A percentile compares a stretch with the other conserved stretches of the same genome.
These are phyloP conservation scores for Leptopilina clavipes DNA, from an alignment of 1,140 invertebrate species.

Conservation along the genomic window DNA sequence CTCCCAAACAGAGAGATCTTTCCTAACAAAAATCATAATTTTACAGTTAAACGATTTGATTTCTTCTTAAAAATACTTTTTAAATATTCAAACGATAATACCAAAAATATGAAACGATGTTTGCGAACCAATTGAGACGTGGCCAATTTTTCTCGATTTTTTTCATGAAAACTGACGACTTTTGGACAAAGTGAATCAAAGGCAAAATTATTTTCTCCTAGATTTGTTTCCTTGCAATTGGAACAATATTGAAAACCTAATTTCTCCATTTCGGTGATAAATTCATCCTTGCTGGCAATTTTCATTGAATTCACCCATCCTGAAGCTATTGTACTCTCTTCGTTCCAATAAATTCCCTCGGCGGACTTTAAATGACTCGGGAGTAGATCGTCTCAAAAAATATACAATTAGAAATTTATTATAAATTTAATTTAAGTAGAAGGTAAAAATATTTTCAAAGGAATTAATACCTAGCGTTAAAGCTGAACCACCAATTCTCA, in stretches of 20 bases:
- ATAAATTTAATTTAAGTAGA: too few relatives aligned
- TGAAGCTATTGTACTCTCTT: conserved; percentile 78
- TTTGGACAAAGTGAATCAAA: conserved; percentile 82
- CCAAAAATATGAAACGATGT: conserved; percentile 78
- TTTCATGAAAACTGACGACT: conserved; percentile 81
- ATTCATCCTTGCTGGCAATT: conserved; percentile 56
- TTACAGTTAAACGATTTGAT: too few relatives aligned
- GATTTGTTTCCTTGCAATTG: conserved; percentile 43
- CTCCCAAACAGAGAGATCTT: conserved; percentile 84
- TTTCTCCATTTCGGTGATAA: conserved; percentile 65
- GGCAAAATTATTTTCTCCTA: conserved; percentile 60
- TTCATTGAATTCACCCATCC: conserved; percentile 86
- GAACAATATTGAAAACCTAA: conserved; percentile 56
- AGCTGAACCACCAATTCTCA: conserved; percentile 82
- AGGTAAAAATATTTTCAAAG: too few relatives aligned
- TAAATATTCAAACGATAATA: conserved; percentile 53
- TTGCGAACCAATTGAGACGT: conserved; percentile 78
- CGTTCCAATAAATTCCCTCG: conserved; percentile 77
- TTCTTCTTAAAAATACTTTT: neutral
- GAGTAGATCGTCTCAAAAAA: conserved; percentile 76
- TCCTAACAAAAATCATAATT: conserved; percentile 76
- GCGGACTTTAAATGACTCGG: conserved; percentile 80
- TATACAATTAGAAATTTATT: too few relatives aligned
- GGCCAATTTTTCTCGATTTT: conserved; percentile 75
- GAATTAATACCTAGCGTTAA: conserved; percentile 67